These are phyloP conservation scores for Sebastes fasciatus DNA, from an alignment of 2,113 vertebrate genomes.

Conservation along the genomic window DNA sequence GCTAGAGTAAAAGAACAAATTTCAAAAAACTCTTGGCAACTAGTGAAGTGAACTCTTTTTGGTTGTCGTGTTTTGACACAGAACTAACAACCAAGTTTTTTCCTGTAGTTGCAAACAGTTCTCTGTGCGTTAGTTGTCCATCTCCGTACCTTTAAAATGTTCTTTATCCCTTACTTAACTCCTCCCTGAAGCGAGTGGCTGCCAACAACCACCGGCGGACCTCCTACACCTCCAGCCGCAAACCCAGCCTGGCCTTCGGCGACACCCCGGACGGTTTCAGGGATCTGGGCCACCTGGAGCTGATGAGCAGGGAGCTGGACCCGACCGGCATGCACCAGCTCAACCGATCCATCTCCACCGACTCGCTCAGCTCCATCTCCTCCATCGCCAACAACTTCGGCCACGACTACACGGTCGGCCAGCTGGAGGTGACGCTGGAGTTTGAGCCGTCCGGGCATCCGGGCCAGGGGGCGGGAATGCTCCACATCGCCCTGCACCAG, in stretches of 20 bases:
- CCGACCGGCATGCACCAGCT: slow-evolving; percentile 80
- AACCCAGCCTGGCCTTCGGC: slow-evolving; percentile 88
- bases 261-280: slow-evolving; percentile 91
- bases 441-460: slow-evolving; percentile 81
- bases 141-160: not conserved
- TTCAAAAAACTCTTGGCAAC: too few relatives aligned
- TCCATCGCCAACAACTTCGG: slow-evolving; percentile 97
- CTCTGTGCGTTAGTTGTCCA: not conserved
- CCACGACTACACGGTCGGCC: slow-evolving; percentile 94
- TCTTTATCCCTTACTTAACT: not conserved
- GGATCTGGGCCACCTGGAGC: slow-evolving; percentile 94
- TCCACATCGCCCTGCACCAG: slow-evolving; percentile 92
- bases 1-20: too few relatives aligned
- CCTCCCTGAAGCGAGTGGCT: slow-evolving; percentile 81
- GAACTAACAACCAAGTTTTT: not conserved
- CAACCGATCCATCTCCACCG: slow-evolving; percentile 91
- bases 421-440: slow-evolving; percentile 94
- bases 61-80: too few relatives aligned
- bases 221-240: slow-evolving; percentile 80
- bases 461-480: slow-evolving; percentile 58
- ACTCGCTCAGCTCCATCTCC: slow-evolving; percentile 96
- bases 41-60: too few relatives aligned
- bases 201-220: slow-evolving; percentile 80
- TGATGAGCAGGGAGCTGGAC: slow-evolving; percentile 93
- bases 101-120: not conserved